A percentile compares a stretch with the other conserved stretches of the same genome.
Evolutionary conservation across 2,888 invertebrate species (phyloP).

Genomic region (Odontocerum albicorne): DNA sequence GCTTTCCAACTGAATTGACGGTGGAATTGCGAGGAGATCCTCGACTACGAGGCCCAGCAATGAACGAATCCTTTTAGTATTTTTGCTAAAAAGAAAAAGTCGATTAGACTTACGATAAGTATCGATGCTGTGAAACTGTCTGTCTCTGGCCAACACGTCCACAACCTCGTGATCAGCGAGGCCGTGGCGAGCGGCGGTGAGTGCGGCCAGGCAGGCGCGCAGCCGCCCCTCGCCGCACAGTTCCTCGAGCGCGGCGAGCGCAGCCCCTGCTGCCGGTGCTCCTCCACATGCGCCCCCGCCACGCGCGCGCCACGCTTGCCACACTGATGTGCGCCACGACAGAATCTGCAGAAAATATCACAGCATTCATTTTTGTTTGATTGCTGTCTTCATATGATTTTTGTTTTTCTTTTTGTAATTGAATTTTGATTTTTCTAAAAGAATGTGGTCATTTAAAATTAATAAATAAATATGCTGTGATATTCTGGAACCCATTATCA

Average conservation of each 20-base stretch:
- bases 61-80: too few species aligned
- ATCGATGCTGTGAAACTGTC: slow-evolving; percentile 62
- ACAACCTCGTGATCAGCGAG: slow-evolving; percentile 80
- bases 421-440: too few species aligned
- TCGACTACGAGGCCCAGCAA: too few species aligned
- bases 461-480: too few species aligned
- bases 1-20: too few species aligned
- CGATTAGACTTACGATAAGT: slow-evolving; percentile 59
- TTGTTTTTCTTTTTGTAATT: too few species aligned
- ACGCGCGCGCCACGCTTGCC: slow-evolving; percentile 33
- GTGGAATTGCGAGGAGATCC: too few species aligned
- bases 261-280: slow-evolving; percentile 64
- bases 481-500: too few species aligned
- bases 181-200: slow-evolving; percentile 76
- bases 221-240: slow-evolving; percentile 68
- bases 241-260: slow-evolving; percentile 67
- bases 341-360: slow-evolving; percentile 50
- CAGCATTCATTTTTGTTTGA: too few species aligned
- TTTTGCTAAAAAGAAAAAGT: not conserved
- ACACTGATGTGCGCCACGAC: slow-evolving; percentile 56
- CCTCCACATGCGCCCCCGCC: slow-evolving; percentile 45
- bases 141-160: slow-evolving; percentile 66
- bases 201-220: slow-evolving; percentile 67
- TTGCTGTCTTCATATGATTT: too few species aligned
- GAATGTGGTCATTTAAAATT: too few species aligned